phyloP scores from a whole-genome alignment of 2,888 invertebrate genomes.

The Nephrotoma appendiculata region DNA sequence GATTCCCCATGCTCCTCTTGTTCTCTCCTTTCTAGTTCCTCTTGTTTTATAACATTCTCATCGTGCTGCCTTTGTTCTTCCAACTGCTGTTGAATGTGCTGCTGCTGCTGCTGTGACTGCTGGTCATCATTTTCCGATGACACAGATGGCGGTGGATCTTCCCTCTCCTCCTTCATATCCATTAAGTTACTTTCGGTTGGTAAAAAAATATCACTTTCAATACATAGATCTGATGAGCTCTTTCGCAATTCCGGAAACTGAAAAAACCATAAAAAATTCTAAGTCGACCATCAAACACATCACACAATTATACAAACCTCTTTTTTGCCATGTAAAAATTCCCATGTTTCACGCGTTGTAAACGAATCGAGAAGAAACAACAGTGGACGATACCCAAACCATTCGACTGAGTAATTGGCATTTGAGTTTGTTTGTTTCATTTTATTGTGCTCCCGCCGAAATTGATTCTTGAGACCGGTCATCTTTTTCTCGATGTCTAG shows the following conservation, averaged over 20 bases:
- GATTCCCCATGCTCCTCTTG: background rate
- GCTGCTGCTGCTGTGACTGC: background rate
- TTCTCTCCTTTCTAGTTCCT: background rate
- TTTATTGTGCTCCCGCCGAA: conserved; percentile 3
- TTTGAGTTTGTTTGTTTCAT: background rate
- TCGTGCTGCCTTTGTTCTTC: background rate
- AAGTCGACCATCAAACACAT: background rate
- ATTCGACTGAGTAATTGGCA: background rate
- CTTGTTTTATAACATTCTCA: background rate
- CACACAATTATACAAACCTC: background rate
- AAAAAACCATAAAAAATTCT: background rate
- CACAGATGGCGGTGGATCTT: background rate
- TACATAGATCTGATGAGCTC: background rate
- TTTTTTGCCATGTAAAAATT: background rate
- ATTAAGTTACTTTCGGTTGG: conserved; percentile 1
- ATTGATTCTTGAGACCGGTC: conserved; percentile 1
- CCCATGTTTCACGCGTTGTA: background rate
- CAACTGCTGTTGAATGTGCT: background rate
- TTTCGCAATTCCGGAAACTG: conserved; percentile 1
- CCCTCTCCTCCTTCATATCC: background rate
- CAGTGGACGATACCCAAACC: background rate
- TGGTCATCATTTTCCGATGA: background rate
- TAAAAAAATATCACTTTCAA: conserved; percentile 5
- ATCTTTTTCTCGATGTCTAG: conserved; percentile 1
- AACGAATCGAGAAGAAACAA: background rate